Percentiles rank a stretch among this genome's conserved stretches.
Evolutionary conservation across 2,888 invertebrate genomes (phyloP).

Genomic region (Oasisia sp.): DNA sequence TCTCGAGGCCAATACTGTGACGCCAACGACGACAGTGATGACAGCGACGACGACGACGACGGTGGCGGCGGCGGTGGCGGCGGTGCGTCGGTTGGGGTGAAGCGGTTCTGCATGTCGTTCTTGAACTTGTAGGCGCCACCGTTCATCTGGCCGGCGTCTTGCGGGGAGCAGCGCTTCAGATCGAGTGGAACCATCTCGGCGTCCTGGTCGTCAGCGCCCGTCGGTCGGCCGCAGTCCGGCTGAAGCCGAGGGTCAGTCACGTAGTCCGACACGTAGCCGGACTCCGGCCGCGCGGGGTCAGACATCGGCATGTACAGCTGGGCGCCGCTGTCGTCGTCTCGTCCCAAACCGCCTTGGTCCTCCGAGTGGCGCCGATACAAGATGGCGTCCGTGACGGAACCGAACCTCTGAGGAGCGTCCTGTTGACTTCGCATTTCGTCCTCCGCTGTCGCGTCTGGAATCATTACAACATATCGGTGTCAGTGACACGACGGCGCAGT

Average conservation of each 20-base stretch:
- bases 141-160: background rate
- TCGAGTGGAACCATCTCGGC: background rate
- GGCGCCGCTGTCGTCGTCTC: background rate
- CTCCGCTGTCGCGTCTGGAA: background rate
- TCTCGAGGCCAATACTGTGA: background rate
- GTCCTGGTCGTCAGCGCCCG: background rate
- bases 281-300: background rate
- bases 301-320: background rate
- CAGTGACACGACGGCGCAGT: background rate
- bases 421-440: background rate
- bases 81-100: constrained; percentile 67
- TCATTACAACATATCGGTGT: background rate
- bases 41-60: background rate
- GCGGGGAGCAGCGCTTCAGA: background rate
- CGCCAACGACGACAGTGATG: background rate
- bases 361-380: background rate
- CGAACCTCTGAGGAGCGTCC: background rate
- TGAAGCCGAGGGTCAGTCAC: background rate
- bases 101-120: constrained; percentile 90
- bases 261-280: background rate
- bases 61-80: background rate
- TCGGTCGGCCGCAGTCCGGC: background rate
- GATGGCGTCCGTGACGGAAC: constrained; percentile 4
- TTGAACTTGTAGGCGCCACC: constrained; percentile 86
- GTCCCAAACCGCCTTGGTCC: background rate